Base-by-base conservation (phyloP, 2,888 invertebrate genomes). In the Folsomia candida region DNA sequence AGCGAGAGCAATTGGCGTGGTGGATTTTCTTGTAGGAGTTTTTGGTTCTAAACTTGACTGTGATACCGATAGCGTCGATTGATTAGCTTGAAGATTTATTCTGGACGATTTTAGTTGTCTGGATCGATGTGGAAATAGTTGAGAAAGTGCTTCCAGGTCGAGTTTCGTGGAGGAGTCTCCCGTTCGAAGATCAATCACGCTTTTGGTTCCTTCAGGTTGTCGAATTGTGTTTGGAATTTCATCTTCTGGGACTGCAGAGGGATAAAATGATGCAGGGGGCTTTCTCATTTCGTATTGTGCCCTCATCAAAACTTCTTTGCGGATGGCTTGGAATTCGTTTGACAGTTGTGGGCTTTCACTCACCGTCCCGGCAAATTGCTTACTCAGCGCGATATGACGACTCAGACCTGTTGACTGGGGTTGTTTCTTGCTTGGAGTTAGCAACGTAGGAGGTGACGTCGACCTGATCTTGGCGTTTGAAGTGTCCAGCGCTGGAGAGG, bases 181-280 rank as follows among this genome's bases (percentile, higher is more conserved):
- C 4, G 26, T 27, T 14, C 20, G 3, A 4, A 18, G n/a, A n/a
- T 6, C 11, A 62, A 62, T 18, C 3, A 6, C 4, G 54, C 4
- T 20, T 18, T 47, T 47, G 47, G 9, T 47, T 9, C 18, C 47
- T 47, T 47, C 18, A 18, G 47, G 9, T 47, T 47, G 47, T 47
- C 47, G 47, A 9, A 11, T 47, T 18, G 9, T 47, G 47, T 47
- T 47, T n/a, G n/a, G n/a, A 18, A 47, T 47, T 9, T 24, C 62
- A 4, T 64, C 51, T 2, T 6, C 20, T 4, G 6, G 9, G n/a
- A 20, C n/a, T 3, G 26, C 27, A 2, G 63, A 64, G 22, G 75
- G 75, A 24, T 75, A 75, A 24, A 75, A 25, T 28, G 73, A 62
- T 6, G 61, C 18, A 27, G 71, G 70, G n/a, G 75, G 69, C 14